Base-by-base conservation (phyloP, 2,113 vertebrate genomes). In the Plectropomus leopardus region DNA sequence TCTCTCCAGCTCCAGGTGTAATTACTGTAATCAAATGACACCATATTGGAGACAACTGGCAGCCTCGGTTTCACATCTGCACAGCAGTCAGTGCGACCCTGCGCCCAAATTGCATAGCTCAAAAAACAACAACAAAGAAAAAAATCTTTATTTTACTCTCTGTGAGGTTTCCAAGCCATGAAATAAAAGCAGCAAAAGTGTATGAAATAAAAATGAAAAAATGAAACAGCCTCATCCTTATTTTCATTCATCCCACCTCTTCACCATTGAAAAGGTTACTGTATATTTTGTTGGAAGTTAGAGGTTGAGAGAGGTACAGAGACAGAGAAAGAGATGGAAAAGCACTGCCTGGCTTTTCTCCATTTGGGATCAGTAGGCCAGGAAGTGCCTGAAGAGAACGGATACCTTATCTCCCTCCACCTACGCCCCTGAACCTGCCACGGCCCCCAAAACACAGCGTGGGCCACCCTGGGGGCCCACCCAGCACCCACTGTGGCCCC, bases 291-390 rank as follows among this genome's bases (percentile, higher is more conserved):
- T 21, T 64, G 14, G 69, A 30, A 17, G 65, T 65, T 44, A 61
- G 40, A 73, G 26, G 45, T n/a, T 0, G 68, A 76, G 64, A 42
- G 36, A 61, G 42, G n/a, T 21, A 34, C 30, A 71, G 80, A 77
- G n/a, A 30, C 8, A 54, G 26, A 58, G 48, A 21, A 53, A 69
- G 64, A 66, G 40, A 58, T 44, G 61, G 54, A 17, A 60, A 28
- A 69, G 28, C 45, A 32, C 53, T 45, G 42, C 40, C 73, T 86
- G 76, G 70, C 57, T 48, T 51, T 57, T 24, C 54, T 88, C 80
- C 77, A 84, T 73, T 26, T 57, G 58, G 72, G 85, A 69, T 87
- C 85, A 71, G 32, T 1, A 78, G 82, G 77, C 36, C 83, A 90
- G 71, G 42, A 78, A 83, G 48, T 7, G 72, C 79, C 69, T 64